Evolutionary conservation across 2,888 invertebrate genomes (phyloP).

Genomic region (Xanthorhoe spadicearia): DNA sequence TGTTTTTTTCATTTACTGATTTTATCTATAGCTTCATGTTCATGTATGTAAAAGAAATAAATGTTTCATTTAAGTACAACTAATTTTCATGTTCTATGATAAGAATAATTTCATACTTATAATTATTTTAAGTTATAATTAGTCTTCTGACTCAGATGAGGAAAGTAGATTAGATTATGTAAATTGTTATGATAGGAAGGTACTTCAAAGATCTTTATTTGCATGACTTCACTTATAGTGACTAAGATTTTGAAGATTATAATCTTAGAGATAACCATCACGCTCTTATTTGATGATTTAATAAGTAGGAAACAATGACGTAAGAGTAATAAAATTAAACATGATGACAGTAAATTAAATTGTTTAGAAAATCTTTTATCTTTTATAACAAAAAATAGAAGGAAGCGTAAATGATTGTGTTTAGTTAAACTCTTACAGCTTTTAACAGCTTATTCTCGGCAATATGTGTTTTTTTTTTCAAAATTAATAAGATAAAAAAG

Average conservation of each 20-base stretch:
- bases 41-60: too few relatives aligned
- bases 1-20: too few relatives aligned
- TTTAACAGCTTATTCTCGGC: neutral
- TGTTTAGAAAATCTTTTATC: neutral
- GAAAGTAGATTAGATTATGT: slow-evolving; percentile 4
- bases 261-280: slow-evolving; percentile 10
- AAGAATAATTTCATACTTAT: too few relatives aligned
- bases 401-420: neutral
- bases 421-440: neutral
- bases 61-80: too few relatives aligned
- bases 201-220: slow-evolving; percentile 13
- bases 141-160: neutral
- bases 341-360: neutral
- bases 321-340: neutral
- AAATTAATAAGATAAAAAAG: too few relatives aligned
- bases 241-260: slow-evolving; percentile 28
- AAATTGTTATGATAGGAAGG: slow-evolving; percentile 16
- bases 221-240: slow-evolving; percentile 22
- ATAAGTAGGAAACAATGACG: neutral
- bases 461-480: neutral
- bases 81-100: too few relatives aligned
- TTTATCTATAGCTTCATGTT: too few relatives aligned
- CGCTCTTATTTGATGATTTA: neutral
- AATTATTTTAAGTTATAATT: neutral
- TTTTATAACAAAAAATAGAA: neutral